Evolutionary conservation across 53 echinoderm and acorn worm species (phyloP).

Genomic region (Astropecten irregularis): DNA sequence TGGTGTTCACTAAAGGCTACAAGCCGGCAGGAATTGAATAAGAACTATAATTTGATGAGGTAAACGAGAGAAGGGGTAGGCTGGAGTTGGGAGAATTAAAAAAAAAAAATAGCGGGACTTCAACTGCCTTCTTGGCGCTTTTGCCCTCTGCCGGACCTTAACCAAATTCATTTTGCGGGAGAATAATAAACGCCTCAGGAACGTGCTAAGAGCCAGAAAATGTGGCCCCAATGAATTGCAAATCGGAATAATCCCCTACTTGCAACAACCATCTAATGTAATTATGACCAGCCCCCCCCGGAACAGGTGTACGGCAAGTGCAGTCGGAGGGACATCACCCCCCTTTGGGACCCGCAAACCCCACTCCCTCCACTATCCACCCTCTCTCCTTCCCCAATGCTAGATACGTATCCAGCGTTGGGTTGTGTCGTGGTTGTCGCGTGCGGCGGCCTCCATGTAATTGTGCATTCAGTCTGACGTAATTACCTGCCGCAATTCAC

Average conservation of each 20-base stretch:
- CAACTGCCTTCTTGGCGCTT: neutral
- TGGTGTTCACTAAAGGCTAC: too few relatives aligned
- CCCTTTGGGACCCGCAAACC: neutral
- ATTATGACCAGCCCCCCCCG: conserved; percentile 31
- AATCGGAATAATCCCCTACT: conserved; percentile 33
- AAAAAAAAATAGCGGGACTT: too few relatives aligned
- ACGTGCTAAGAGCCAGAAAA: conserved; percentile 8
- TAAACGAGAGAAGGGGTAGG: too few relatives aligned
- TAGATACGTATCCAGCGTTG: neutral
- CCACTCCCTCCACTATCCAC: neutral
- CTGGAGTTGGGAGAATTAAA: too few relatives aligned
- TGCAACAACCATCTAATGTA: conserved; percentile 37
- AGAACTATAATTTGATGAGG: too few relatives aligned
- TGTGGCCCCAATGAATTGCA: conserved; percentile 47
- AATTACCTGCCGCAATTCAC: conserved; percentile 26
- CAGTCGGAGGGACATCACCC: conserved; percentile 16
- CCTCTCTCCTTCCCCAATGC: neutral
- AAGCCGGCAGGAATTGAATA: too few relatives aligned
- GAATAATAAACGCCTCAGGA: conserved; percentile 5
- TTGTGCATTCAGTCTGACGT: conserved; percentile 45
- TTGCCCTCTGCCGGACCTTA: conserved; percentile 38
- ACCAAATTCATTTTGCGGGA: conserved; percentile 33
- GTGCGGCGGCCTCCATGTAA: conserved; percentile 23
- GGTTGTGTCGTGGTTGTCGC: neutral
- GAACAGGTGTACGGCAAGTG: conserved; percentile 30